These are phyloP conservation scores for Paratilapia polleni DNA, from an alignment of 2,113 vertebrate species.

Conservation along the genomic window DNA sequence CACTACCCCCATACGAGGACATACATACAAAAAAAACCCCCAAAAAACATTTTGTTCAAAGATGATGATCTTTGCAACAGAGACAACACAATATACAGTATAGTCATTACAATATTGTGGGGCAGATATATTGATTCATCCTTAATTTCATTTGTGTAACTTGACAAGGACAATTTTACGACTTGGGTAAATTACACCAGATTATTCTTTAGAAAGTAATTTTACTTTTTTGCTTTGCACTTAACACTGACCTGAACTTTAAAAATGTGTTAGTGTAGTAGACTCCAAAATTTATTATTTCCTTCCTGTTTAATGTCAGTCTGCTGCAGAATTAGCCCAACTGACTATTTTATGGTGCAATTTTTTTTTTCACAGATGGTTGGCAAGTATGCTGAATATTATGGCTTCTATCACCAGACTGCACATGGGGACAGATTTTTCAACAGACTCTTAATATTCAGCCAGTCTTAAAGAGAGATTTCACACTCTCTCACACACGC, in stretches of 20 bases:
- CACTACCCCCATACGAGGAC: neutral
- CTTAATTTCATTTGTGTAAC: neutral
- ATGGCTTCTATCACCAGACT: slow-evolving; percentile 17
- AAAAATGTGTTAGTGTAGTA: neutral
- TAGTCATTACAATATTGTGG: neutral
- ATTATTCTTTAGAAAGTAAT: neutral
- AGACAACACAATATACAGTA: neutral
- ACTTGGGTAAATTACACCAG: neutral
- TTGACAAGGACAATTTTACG: accelerated
- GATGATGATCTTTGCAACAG: neutral
- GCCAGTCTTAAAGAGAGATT: slow-evolving; percentile 27
- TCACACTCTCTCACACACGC: neutral
- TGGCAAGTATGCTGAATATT: slow-evolving; percentile 28
- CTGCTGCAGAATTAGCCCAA: neutral
- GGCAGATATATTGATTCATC: accelerated
- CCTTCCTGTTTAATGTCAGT: neutral
- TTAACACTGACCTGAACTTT: neutral
- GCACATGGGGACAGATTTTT: slow-evolving; percentile 32
- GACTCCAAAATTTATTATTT: slow-evolving; percentile 1
- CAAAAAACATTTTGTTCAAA: neutral
- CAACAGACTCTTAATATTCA: slow-evolving; percentile 47
- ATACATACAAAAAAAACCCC: neutral
- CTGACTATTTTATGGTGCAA: slow-evolving; percentile 17
- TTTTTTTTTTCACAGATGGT: slow-evolving; percentile 6
- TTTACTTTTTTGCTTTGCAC: neutral